Conservation (phyloP, 92 coral and sea anemone species). For the Anthopleura xanthogrammica region DNA sequence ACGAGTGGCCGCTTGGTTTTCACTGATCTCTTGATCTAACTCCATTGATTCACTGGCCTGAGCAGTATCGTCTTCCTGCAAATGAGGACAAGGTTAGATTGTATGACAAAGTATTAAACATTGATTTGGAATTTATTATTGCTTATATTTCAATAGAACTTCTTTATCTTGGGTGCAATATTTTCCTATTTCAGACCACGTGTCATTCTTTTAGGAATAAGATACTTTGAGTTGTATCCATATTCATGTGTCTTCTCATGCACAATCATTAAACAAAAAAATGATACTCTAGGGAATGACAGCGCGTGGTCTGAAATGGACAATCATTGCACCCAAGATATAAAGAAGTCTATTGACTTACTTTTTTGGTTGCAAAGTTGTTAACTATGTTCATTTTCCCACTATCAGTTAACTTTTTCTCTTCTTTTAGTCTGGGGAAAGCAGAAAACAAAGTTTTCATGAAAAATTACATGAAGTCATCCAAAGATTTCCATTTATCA, state of each 20-base stretch:
- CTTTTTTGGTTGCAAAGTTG: conserved; percentile 8
- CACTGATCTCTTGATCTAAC: neutral
- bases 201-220: too few relatives aligned
- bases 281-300: too few relatives aligned
- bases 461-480: neutral
- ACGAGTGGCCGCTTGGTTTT: neutral
- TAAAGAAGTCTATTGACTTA: neutral
- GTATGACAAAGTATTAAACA: neutral
- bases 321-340: too few relatives aligned
- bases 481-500: neutral
- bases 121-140: too few relatives aligned
- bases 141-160: too few relatives aligned
- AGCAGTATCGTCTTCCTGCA: neutral
- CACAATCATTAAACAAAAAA: too few relatives aligned
- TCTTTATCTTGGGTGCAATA: too few relatives aligned
- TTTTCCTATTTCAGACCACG: too few relatives aligned
- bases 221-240: too few relatives aligned
- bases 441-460: neutral
- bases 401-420: conserved; percentile 24
- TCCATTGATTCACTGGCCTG: neutral
- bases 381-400: conserved; percentile 17
- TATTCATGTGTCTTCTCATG: too few relatives aligned
- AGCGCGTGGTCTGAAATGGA: too few relatives aligned
- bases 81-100: neutral
- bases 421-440: neutral